Base-by-base conservation (phyloP, 2,888 invertebrate species). In the Amaurobius ferox region DNA sequence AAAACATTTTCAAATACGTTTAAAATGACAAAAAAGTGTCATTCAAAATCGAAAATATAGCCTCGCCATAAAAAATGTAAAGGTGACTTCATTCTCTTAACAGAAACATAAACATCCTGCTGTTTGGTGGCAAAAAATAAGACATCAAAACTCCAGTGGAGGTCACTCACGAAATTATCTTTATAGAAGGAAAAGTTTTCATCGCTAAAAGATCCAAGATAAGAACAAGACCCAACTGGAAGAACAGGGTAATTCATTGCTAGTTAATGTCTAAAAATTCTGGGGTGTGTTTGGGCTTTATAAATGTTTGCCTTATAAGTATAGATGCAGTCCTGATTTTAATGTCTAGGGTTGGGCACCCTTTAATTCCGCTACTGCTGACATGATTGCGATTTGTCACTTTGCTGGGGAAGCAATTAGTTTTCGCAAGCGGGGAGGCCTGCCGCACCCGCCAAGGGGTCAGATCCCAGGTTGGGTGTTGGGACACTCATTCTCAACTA, bases 321-420 rank as follows among this genome's bases (percentile, higher is more conserved):
- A 19, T 26, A 80, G 73, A 72, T 66, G 29, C 73, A 44, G 30
- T 67, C 61, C 44, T 48, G 61, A 76, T 74, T 81, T 81, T 81
- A 81, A 76, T 81, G 76, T 28, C 29, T 32, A 76, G 81, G 81
- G 81, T 55, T 76, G 81, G 81, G 81, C 70, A 62, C 66, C 81
- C 70, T 81, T 81, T 81, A 81, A 81, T 81, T 81, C 70, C 64
- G 81, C 81, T 81, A 81, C 81, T 81, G 81, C 81, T 81, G 81
- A 76, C 81, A 81, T 81, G 81, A 81, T 76, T 81, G 74, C 64
- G 74, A 81, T 40, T 81, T 81, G 81, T 81, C 81, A 81, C 81
- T 81, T 70, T 62, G 19, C 64, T 48, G 68, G 23, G 40, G 70
- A 81, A 48, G 70, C 68, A 81, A 81, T 81, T 76, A 76, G 81